phyloP scores from a whole-genome alignment of 2,888 invertebrate genomes.

The Drosophila mayaguana region DNA sequence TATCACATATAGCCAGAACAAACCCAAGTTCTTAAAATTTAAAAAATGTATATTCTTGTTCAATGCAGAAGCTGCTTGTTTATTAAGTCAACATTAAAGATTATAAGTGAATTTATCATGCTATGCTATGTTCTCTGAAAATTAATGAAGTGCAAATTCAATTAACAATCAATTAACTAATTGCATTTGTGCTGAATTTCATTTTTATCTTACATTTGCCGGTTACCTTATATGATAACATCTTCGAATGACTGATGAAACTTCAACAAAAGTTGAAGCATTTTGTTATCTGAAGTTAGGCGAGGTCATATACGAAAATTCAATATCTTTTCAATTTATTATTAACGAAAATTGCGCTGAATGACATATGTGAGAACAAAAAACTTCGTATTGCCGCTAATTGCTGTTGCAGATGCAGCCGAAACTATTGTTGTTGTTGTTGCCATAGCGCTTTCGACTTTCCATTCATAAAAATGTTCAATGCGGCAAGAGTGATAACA shows the following conservation, averaged over 20 bases:
- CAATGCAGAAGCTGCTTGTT: not conserved
- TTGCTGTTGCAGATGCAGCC: conserved; percentile 6
- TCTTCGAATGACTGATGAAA: conserved; percentile 21
- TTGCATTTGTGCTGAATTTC: not conserved
- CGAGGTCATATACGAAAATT: conserved; percentile 9
- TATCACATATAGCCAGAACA: not conserved
- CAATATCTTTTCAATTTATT: conserved; percentile 9
- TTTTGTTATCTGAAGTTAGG: conserved; percentile 13
- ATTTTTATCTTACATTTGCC: conserved; percentile 1
- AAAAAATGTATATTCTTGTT: not conserved
- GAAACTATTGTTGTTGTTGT: conserved; percentile 7
- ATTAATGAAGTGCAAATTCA: not conserved
- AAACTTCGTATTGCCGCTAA: not conserved
- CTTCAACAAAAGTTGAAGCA: not conserved
- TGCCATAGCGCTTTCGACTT: conserved; percentile 43
- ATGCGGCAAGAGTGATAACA: conserved; percentile 64
- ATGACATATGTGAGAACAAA: not conserved
- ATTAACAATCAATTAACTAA: not conserved
- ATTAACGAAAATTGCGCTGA: not conserved
- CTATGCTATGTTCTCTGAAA: no score
- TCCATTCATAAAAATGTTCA: conserved; percentile 74
- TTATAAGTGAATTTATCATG: no score
- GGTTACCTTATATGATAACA: not conserved
- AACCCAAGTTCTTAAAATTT: not conserved
- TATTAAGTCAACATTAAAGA: not conserved